These are phyloP conservation scores for Brachyhypopomus occidentalis DNA, from an alignment of 2,113 vertebrate species.

Conservation along the genomic window DNA sequence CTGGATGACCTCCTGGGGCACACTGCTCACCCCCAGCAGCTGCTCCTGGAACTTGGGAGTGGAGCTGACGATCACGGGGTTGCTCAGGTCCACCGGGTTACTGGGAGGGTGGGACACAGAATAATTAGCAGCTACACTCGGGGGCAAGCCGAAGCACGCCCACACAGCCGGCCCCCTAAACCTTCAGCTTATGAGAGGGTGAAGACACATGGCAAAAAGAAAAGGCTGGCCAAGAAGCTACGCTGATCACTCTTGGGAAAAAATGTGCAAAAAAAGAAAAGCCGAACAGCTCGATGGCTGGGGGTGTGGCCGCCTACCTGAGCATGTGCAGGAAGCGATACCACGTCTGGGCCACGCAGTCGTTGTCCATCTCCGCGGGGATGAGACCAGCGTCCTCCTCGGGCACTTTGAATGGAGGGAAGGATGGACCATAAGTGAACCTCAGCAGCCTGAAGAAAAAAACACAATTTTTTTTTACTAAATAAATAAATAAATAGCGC, in stretches of 20 bases:
- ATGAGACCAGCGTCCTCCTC: constrained; percentile 89
- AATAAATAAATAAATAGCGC: neutral
- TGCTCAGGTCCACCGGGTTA: constrained; percentile 81
- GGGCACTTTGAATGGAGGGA: constrained; percentile 88
- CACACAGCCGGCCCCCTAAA: neutral
- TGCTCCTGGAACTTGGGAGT: constrained; percentile 89
- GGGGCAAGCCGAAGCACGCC: neutral
- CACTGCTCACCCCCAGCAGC: constrained; percentile 82
- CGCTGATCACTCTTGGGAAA: neutral
- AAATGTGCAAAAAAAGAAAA: neutral
- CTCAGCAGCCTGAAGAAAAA: constrained; percentile 79
- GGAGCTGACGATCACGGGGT: constrained; percentile 87
- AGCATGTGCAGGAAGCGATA: constrained; percentile 94
- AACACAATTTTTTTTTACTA: too few relatives aligned
- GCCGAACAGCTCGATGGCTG: neutral
- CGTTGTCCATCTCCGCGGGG: constrained; percentile 87
- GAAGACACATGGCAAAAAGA: too few relatives aligned
- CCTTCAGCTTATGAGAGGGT: too few relatives aligned
- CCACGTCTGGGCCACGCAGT: constrained; percentile 89
- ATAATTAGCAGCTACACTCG: neutral
- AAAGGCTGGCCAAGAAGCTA: too few relatives aligned
- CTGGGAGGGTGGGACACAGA: constrained; percentile 56
- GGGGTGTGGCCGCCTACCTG: constrained; percentile 72
- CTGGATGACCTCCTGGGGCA: constrained; percentile 86
- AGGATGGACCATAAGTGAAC: constrained; percentile 86